A percentile compares a stretch with the other conserved stretches of the same genome.
phyloP scores from a whole-genome alignment of 2,113 vertebrate species.

The Paralichthys olivaceus region DNA sequence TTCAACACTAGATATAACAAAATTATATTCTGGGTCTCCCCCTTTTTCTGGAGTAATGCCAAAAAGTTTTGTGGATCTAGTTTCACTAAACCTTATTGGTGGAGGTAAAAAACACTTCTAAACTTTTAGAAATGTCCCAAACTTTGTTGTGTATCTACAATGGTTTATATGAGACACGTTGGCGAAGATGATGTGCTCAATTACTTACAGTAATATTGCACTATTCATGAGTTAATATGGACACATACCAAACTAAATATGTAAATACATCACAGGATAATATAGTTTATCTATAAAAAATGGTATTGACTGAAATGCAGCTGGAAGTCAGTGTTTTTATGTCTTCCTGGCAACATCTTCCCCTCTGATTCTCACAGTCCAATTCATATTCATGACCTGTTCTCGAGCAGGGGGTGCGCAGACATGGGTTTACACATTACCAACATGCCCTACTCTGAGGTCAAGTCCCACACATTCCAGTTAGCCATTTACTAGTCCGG shows the following conservation, averaged over 20 bases:
- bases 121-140: not conserved
- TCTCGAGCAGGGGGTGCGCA: slow-evolving; percentile 16
- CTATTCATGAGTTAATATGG: not conserved
- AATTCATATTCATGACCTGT: slow-evolving; percentile 65
- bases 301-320: slow-evolving; percentile 24
- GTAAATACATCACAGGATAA: slow-evolving; percentile 27
- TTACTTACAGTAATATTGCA: not conserved
- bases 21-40: no score
- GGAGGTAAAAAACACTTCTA: not conserved
- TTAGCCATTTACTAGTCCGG: slow-evolving; percentile 65
- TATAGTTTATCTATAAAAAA: slow-evolving; percentile 18
- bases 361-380: slow-evolving; percentile 25
- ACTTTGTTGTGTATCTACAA: no score
- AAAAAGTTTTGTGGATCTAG: no score
- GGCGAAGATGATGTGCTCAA: no score
- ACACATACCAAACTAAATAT: not conserved
- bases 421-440: slow-evolving; percentile 73
- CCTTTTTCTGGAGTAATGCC: no score
- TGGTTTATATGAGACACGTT: no score
- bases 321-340: slow-evolving; percentile 8
- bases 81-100: no score
- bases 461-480: slow-evolving; percentile 67
- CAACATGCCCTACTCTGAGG: slow-evolving; percentile 9
- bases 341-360: slow-evolving; percentile 11
- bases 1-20: no score